A percentile compares a stretch with the other conserved stretches of the same genome.
These are phyloP conservation scores for rat (Rattus norvegicus) DNA, from an alignment of 2,113 vertebrate species.

Conservation along the genomic window GRCr8 NC_086020.1:64071001-64071500, in stretches of 20 bases:
- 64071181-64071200: not conserved
- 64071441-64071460: constrained; percentile 66
- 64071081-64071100: constrained; percentile 60
- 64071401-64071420: constrained; percentile 66
- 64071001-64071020: constrained; percentile 67
- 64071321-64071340: constrained; percentile 24
- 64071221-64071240: not conserved
- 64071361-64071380: not conserved
- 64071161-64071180: not conserved
- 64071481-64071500: constrained; percentile 76
- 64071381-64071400: constrained; percentile 55
- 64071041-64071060: constrained; percentile 76
- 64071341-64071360: not conserved
- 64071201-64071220: constrained; percentile 21
- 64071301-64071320: not conserved
- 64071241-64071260: constrained; percentile 21
- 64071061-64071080: constrained; percentile 19
- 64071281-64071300: constrained; percentile 1
- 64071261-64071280: not conserved
- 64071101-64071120: constrained; percentile 73
- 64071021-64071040: constrained; percentile 75
- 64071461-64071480: constrained; percentile 70
- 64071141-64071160: not conserved
- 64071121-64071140: constrained; percentile 20
- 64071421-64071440: constrained; percentile 72